These are phyloP conservation scores for Morelia viridis DNA, from an alignment of 2,797 vertebrate species.

Conservation along the genomic window DNA sequence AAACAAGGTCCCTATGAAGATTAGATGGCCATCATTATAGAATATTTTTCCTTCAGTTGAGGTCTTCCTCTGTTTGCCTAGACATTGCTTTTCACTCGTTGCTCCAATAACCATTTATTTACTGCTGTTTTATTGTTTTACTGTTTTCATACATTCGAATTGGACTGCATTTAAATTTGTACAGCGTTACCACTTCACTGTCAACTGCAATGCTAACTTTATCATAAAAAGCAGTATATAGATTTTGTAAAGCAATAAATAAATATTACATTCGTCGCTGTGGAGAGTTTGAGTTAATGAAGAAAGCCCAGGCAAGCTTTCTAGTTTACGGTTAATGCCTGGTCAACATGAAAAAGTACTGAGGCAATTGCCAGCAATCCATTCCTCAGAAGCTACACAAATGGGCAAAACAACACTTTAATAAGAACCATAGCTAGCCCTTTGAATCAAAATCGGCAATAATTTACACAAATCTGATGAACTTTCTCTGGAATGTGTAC, in stretches of 20 bases:
- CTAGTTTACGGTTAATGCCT: neutral
- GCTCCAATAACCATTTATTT: no score
- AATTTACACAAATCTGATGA: neutral
- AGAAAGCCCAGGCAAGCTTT: neutral
- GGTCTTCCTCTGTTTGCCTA: no score
- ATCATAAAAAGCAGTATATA: neutral
- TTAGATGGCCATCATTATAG: no score
- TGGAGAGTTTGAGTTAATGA: neutral
- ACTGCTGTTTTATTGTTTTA: no score
- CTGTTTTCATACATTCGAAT: no score
- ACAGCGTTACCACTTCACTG: neutral
- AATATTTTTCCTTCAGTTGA: no score
- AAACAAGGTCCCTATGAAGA: no score
- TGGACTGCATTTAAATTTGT: no score
- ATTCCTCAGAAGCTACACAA: neutral
- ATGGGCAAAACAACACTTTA: neutral
- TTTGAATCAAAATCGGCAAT: neutral
- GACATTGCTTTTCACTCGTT: no score
- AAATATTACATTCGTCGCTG: neutral
- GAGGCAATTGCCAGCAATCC: neutral
- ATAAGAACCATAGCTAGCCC: neutral
- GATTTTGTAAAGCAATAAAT: neutral
- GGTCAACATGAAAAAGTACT: neutral
- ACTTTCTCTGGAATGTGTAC: neutral
- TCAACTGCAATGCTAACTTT: neutral